Conservation (phyloP, 1,140 invertebrate genomes). For the Leptoteleia sp. region DNA sequence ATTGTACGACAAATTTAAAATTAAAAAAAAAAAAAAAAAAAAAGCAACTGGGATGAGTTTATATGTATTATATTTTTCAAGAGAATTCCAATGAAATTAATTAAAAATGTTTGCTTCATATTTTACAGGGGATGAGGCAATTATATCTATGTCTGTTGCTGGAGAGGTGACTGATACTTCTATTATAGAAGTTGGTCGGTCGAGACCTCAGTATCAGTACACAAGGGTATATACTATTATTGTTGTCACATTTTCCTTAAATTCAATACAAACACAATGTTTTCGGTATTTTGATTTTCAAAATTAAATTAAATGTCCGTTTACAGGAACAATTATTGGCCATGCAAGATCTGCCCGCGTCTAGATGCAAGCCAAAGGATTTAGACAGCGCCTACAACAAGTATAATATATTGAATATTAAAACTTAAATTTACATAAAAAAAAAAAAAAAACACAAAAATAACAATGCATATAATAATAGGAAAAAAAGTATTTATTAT, state of each 20-base stretch:
- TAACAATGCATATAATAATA: too few relatives aligned
- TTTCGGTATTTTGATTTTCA: too few relatives aligned
- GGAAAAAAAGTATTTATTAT: too few relatives aligned
- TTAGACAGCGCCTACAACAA: slow-evolving; percentile 83
- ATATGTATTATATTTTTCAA: too few relatives aligned
- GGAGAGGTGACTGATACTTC: slow-evolving; percentile 80
- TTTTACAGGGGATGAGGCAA: slow-evolving; percentile 78
- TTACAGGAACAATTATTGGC: slow-evolving; percentile 84
- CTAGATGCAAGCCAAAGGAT: slow-evolving; percentile 83
- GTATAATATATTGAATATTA: too few relatives aligned
- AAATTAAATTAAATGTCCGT: slow-evolving; percentile 6
- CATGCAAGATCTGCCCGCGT: slow-evolving; percentile 82
- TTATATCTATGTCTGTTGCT: slow-evolving; percentile 79
- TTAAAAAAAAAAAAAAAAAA: too few relatives aligned
- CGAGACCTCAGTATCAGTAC: slow-evolving; percentile 79
- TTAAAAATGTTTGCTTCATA: too few relatives aligned
- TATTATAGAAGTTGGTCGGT: slow-evolving; percentile 78
- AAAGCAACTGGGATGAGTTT: too few relatives aligned
- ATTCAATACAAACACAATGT: background rate
- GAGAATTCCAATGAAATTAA: too few relatives aligned
- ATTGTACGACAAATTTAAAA: too few relatives aligned
- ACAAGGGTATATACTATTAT: slow-evolving; percentile 68
- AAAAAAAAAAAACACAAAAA: too few relatives aligned
- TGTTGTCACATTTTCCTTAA: slow-evolving; percentile 10
- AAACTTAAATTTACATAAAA: too few relatives aligned